Evolutionary conservation across 2,888 invertebrate species (phyloP).

Genomic region (Volucella zonaria): DNA sequence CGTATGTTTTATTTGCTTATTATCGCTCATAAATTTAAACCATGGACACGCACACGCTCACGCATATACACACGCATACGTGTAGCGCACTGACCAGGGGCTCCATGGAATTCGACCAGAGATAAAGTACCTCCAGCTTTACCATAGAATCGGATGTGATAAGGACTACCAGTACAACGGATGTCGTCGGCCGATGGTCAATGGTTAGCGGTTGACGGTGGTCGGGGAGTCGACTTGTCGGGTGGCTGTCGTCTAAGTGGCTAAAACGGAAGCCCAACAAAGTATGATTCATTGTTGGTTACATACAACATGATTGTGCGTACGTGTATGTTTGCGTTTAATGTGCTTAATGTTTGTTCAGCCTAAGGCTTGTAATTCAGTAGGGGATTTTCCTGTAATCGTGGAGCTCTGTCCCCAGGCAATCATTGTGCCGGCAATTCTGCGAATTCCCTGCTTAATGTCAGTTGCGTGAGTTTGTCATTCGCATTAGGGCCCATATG

Average conservation of each 20-base stretch:
- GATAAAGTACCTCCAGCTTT: slow-evolving; percentile 29
- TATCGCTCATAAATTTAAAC: slow-evolving; percentile 63
- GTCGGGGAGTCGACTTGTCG: too few relatives aligned
- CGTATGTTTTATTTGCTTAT: slow-evolving; percentile 54
- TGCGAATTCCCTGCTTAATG: slow-evolving; percentile 44
- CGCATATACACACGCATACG: slow-evolving; percentile 10
- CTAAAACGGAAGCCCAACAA: slow-evolving; percentile 50
- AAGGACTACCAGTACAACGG: slow-evolving; percentile 36
- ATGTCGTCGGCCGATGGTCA: not conserved
- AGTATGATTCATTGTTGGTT: slow-evolving; percentile 62
- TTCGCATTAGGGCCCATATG: slow-evolving; percentile 40
- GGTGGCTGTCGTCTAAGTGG: slow-evolving; percentile 1
- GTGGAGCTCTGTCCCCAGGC: slow-evolving; percentile 32
- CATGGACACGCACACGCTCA: slow-evolving; percentile 25
- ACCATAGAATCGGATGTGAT: slow-evolving; percentile 48
- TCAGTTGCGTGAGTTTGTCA: slow-evolving; percentile 56
- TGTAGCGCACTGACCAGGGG: slow-evolving; percentile 16
- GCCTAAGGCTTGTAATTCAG: slow-evolving; percentile 50
- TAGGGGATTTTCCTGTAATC: slow-evolving; percentile 51
- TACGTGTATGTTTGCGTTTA: slow-evolving; percentile 10
- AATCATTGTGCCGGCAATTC: slow-evolving; percentile 14
- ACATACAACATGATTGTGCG: slow-evolving; percentile 5
- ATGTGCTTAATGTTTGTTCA: slow-evolving; percentile 23
- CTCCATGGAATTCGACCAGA: slow-evolving; percentile 10
- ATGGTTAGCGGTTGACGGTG: too few relatives aligned